phyloP scores from a whole-genome alignment of 2,797 vertebrate genomes.

The Odontamblyopus rebecca region DNA sequence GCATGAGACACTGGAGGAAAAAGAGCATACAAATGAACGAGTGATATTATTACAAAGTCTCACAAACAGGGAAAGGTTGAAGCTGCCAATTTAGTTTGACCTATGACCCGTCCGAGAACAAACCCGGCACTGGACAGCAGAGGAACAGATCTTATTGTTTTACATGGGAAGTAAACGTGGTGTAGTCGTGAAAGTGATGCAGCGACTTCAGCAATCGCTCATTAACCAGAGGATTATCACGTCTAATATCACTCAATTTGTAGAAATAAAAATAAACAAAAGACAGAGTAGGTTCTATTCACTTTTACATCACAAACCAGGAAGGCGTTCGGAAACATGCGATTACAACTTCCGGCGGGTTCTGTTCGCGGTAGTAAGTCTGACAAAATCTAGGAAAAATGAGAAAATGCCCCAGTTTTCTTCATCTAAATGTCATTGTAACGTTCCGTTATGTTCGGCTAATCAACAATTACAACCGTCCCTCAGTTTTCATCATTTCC shows the following conservation, averaged over 20 bases:
- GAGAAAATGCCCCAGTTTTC: too few relatives aligned
- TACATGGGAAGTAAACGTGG: background rate
- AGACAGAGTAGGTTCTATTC: too few relatives aligned
- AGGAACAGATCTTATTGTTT: background rate
- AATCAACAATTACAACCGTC: too few relatives aligned
- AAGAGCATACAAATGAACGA: conserved; percentile 8
- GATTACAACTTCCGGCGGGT: too few relatives aligned
- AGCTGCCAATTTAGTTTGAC: conserved; percentile 3
- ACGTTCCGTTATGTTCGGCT: too few relatives aligned
- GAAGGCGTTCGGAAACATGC: too few relatives aligned
- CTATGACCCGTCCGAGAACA: background rate
- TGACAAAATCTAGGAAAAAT: too few relatives aligned
- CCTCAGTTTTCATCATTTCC: too few relatives aligned
- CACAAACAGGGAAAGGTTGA: background rate
- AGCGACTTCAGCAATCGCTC: background rate
- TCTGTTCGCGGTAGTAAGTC: too few relatives aligned
- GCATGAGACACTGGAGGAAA: conserved; percentile 11
- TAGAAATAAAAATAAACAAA: too few relatives aligned
- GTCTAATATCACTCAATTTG: background rate
- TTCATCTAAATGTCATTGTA: too few relatives aligned
- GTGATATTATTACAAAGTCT: background rate
- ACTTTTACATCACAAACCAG: too few relatives aligned
- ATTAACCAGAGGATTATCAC: background rate
- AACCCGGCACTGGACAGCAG: background rate
- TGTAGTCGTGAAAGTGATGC: background rate